Conservation (phyloP, 2,888 invertebrate genomes). For the Brachylomia viminalis region DNA sequence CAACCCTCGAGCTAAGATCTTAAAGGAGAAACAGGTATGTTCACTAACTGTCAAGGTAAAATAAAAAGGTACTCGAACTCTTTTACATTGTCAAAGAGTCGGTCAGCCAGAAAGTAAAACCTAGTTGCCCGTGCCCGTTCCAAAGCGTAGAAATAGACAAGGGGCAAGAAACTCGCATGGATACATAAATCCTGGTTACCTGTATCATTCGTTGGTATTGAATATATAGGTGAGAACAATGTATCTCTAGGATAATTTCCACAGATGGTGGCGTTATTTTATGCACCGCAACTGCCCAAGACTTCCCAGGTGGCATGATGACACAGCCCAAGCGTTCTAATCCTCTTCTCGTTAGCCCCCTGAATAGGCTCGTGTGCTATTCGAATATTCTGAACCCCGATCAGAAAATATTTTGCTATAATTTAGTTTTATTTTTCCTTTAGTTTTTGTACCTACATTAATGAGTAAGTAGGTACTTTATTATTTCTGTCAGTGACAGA, state of each 20-base stretch:
- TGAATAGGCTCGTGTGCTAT: not conserved
- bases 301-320: too few relatives aligned
- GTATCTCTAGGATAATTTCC: too few relatives aligned
- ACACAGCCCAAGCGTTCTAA: too few relatives aligned
- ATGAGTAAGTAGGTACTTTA: not conserved
- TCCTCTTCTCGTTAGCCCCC: too few relatives aligned
- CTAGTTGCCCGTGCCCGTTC: not conserved
- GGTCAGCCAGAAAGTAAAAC: not conserved
- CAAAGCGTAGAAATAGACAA: not conserved
- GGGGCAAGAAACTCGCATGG: too few relatives aligned
- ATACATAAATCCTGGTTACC: too few relatives aligned
- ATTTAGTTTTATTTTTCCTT: not conserved
- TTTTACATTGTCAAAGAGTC: not conserved
- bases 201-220: too few relatives aligned
- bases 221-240: too few relatives aligned
- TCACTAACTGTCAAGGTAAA: not conserved
- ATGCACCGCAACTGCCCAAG: too few relatives aligned
- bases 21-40: conserved; percentile 90
- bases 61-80: not conserved
- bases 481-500: not conserved
- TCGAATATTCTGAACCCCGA: not conserved
- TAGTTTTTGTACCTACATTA: not conserved
- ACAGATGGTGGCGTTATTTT: too few relatives aligned
- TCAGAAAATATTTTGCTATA: not conserved
- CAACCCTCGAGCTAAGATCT: conserved; percentile 92